These are phyloP conservation scores for Rhaphigaster nebulosa DNA, from an alignment of 2,888 invertebrate species.

Conservation along the genomic window DNA sequence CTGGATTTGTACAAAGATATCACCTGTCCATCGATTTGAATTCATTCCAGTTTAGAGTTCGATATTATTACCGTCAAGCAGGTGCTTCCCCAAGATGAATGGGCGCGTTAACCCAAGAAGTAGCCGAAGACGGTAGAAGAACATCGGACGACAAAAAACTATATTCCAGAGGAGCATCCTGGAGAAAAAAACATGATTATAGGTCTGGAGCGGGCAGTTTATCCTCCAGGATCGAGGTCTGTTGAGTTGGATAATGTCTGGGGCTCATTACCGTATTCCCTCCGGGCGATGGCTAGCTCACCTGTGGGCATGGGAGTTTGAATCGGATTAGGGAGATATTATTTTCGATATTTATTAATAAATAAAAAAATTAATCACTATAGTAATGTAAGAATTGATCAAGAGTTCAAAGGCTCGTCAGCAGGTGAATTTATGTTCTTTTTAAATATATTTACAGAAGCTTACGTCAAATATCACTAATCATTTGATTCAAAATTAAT, in stretches of 20 bases:
- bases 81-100: slow-evolving; percentile 17
- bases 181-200: not conserved
- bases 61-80: not conserved
- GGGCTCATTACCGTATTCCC: not conserved
- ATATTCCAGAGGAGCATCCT: slow-evolving; percentile 6
- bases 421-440: no score
- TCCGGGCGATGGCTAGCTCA: not conserved
- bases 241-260: slow-evolving; percentile 25
- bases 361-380: no score
- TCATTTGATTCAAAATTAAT: no score
- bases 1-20: not conserved
- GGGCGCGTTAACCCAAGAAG: slow-evolving; percentile 18
- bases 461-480: no score
- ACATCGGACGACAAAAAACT: slow-evolving; percentile 2
- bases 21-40: not conserved
- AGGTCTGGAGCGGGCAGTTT: slow-evolving; percentile 10
- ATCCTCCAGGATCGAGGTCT: not conserved
- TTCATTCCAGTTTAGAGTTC: not conserved
- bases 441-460: no score
- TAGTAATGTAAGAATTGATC: no score
- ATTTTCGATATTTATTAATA: no score
- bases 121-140: slow-evolving; percentile 15
- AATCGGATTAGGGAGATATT: no score
- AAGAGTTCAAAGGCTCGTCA: no score
- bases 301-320: not conserved